Conservation (phyloP, 2,113 vertebrate species). For the Eulemur macaco region DNA sequence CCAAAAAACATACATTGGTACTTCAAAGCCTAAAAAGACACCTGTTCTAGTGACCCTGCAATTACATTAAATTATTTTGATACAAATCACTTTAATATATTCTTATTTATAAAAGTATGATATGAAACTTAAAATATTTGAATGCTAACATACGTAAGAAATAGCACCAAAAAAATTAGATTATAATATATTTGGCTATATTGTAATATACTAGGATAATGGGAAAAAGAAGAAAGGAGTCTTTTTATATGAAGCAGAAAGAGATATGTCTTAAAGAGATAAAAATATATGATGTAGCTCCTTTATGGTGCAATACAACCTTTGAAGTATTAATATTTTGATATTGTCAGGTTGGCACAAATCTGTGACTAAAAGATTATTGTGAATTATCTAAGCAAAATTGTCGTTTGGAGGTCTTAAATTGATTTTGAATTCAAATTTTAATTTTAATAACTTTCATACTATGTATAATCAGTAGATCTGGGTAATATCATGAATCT, state of each 20-base stretch:
- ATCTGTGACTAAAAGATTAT: neutral
- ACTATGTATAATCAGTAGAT: neutral
- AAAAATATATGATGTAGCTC: neutral
- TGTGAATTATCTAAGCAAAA: neutral
- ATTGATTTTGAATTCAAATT: neutral
- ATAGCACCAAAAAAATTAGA: neutral
- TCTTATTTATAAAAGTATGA: neutral
- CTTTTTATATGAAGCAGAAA: neutral
- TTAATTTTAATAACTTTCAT: neutral
- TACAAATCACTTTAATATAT: neutral
- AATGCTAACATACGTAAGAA: neutral
- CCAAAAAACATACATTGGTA: neutral
- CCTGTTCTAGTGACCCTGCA: neutral
- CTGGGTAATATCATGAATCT: neutral
- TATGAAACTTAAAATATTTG: neutral
- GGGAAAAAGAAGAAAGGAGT: neutral
- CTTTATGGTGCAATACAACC: neutral
- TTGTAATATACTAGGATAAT: neutral
- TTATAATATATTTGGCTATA: neutral
- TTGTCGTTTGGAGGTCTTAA: neutral
- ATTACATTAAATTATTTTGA: constrained; percentile 5
- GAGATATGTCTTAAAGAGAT: neutral
- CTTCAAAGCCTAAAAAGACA: neutral
- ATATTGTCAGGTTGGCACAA: neutral
- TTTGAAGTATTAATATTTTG: neutral